Conservation (phyloP, 2,797 vertebrate species). For the Mormyrops boulengeri region DNA sequence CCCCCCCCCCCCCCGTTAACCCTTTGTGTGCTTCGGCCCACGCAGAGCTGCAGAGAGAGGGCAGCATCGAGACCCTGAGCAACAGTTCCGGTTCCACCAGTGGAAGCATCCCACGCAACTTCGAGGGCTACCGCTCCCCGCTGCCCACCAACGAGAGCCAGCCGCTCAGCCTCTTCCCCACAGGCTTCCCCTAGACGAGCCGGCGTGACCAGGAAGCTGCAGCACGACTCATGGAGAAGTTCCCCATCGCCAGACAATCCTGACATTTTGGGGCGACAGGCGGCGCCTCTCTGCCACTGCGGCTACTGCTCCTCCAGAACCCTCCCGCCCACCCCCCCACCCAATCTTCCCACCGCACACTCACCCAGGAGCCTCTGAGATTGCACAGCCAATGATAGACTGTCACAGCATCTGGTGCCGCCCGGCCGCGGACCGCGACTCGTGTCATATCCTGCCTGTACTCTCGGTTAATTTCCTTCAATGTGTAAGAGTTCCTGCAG, state of each 20-base stretch:
- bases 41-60: conserved; percentile 95
- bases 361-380: conserved; percentile 1
- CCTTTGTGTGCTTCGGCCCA: conserved; percentile 17
- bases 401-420: not conserved
- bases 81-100: conserved; percentile 98
- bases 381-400: not conserved
- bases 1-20: not conserved
- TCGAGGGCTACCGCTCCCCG: conserved; percentile 88
- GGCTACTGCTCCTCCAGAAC: not conserved
- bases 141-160: conserved; percentile 94
- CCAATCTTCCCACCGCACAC: not conserved
- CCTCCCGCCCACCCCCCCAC: not conserved
- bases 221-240: conserved; percentile 33
- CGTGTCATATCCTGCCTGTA: not conserved
- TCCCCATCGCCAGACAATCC: conserved; percentile 24
- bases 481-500: not conserved
- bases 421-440: not conserved
- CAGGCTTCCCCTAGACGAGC: conserved; percentile 70
- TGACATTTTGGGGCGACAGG: conserved; percentile 9
- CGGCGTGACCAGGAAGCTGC: not conserved
- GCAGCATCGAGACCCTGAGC: conserved; percentile 98
- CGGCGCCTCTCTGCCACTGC: not conserved
- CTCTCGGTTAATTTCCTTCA: not conserved
- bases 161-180: conserved; percentile 92
- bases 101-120: conserved; percentile 92